Evolutionary conservation across 2,113 vertebrate genomes (phyloP).

Genomic region (Peromyscus maniculatus): DNA sequence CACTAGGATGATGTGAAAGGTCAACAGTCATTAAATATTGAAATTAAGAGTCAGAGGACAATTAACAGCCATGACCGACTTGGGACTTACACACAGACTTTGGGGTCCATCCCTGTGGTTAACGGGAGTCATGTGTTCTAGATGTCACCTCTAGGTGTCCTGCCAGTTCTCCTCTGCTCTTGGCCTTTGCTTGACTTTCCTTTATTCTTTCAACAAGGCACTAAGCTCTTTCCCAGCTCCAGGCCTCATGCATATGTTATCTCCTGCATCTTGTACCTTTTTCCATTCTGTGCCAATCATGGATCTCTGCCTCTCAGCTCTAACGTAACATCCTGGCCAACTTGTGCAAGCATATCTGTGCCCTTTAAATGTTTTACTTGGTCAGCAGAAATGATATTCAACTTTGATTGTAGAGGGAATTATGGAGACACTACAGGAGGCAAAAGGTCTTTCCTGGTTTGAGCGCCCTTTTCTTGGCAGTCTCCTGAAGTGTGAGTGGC

Average conservation of each 20-base stretch:
- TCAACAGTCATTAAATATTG: conserved; percentile 18
- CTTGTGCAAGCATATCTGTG: neutral
- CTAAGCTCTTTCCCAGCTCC: conserved; percentile 25
- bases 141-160: neutral
- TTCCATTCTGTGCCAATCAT: neutral
- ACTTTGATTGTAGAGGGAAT: conserved; percentile 12
- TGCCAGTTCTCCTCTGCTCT: neutral
- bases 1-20: neutral
- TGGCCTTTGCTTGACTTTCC: neutral
- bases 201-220: neutral
- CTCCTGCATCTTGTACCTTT: neutral
- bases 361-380: neutral
- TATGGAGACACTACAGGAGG: neutral
- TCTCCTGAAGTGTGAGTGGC: neutral
- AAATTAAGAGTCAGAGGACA: neutral
- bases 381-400: neutral
- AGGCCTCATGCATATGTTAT: neutral
- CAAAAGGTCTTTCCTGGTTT: neutral
- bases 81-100: neutral
- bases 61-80: neutral
- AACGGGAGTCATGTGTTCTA: neutral
- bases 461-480: neutral
- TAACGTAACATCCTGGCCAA: neutral
- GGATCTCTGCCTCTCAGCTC: neutral
- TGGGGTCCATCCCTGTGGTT: neutral